Evolutionary conservation across 2,888 invertebrate genomes (phyloP).

Genomic region (Adelphocoris suturalis): DNA sequence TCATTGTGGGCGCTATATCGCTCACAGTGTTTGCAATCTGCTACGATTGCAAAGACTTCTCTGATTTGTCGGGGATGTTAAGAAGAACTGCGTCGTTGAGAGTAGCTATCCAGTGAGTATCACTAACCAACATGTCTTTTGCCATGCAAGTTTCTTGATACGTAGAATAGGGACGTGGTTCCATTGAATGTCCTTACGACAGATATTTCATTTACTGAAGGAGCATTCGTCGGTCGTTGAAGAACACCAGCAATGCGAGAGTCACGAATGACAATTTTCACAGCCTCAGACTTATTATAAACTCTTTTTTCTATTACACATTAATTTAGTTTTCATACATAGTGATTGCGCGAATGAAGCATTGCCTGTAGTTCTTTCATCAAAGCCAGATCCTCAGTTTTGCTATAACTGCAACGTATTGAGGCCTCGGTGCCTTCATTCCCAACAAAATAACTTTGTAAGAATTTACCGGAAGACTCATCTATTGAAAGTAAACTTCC

Average conservation of each 20-base stretch:
- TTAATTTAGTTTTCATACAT: background rate
- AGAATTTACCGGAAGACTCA: background rate
- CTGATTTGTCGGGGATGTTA: too few relatives aligned
- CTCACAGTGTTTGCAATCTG: too few relatives aligned
- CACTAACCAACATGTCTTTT: too few relatives aligned
- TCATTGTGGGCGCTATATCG: too few relatives aligned
- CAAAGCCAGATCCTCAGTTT: background rate
- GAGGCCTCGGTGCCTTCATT: constrained; percentile 14
- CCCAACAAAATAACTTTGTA: constrained; percentile 38
- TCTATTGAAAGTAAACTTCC: background rate
- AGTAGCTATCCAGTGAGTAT: too few relatives aligned
- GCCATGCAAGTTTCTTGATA: too few relatives aligned
- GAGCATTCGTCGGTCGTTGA: background rate
- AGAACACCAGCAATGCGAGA: background rate
- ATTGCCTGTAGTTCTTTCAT: constrained; percentile 35
- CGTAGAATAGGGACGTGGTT: too few relatives aligned
- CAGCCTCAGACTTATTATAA: background rate
- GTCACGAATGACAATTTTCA: background rate
- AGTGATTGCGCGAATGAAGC: constrained; percentile 37
- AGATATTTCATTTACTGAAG: too few relatives aligned
- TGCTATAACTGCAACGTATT: background rate
- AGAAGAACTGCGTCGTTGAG: too few relatives aligned
- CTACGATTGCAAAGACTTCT: too few relatives aligned
- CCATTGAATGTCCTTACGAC: too few relatives aligned
- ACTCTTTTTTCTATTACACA: background rate